These are phyloP conservation scores for Sardina pilchardus DNA, from an alignment of 2,113 vertebrate genomes.

Conservation along the genomic window DNA sequence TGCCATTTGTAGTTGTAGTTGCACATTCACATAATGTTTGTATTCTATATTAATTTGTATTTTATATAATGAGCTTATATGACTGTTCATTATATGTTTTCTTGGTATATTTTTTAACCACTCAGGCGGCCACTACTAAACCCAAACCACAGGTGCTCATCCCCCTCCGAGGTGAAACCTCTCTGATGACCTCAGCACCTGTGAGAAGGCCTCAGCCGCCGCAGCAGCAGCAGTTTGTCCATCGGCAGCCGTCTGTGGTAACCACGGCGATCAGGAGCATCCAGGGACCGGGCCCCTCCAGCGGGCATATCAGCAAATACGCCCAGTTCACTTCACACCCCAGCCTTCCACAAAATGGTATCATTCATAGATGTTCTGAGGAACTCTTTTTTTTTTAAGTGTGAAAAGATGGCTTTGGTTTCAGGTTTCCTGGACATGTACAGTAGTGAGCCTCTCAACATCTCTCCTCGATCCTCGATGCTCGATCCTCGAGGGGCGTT, in stretches of 20 bases:
- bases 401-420: too few relatives aligned
- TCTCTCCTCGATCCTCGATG: too few relatives aligned
- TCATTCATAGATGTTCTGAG: not conserved
- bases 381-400: not conserved
- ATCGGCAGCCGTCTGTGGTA: slow-evolving; percentile 56
- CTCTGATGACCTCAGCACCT: slow-evolving; percentile 24
- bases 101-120: not conserved
- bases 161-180: slow-evolving; percentile 49
- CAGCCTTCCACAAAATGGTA: not conserved
- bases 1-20: not conserved
- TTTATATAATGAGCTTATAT: too few relatives aligned
- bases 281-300: not conserved
- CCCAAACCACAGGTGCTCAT: slow-evolving; percentile 60
- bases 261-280: slow-evolving; percentile 37
- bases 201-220: slow-evolving; percentile 39
- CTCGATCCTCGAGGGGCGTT: too few relatives aligned
- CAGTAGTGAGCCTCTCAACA: too few relatives aligned
- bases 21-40: not conserved
- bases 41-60: not conserved
- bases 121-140: slow-evolving; percentile 39
- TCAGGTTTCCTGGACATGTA: too few relatives aligned
- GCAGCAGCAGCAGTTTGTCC: slow-evolving; percentile 43
- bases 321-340: not conserved
- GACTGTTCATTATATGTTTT: not conserved
- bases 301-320: not conserved